Base-by-base conservation (phyloP, 2,888 invertebrate genomes). In the Ophion ellenae region DNA sequence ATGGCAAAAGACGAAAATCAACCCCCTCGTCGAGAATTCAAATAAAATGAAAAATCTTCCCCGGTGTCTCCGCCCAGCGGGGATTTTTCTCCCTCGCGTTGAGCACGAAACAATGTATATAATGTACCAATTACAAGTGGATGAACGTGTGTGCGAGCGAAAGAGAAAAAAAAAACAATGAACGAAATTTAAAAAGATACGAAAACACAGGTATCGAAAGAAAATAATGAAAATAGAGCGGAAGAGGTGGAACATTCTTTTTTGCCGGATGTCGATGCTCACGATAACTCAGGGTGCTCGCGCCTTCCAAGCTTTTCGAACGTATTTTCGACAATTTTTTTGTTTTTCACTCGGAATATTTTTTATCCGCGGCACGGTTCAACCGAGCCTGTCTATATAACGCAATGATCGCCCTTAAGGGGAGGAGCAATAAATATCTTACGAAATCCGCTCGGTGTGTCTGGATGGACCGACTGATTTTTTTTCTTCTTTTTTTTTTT, bases 31-130 rank as follows among this genome's bases (percentile, higher is more conserved):
- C 17, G 17, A 53, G 59, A 47, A 59, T 36, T 40, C 20, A 32
- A 57, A 53, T 40, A 47, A 53, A 66, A 47, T 63, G 3, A 61
- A 66, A 61, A 66, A 79, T 64, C 57, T 85, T 57, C 24, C 84
- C 70, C 63, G 45, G 57, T 73, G 24, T 59, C 74, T 53, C 59
- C 61, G 67, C 47, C 32, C 71, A 70, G 32, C 70, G 70, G 45
- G 59, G 20, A 70, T 69, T 69, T 70, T 70, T 76, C 66, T 76
- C 66, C 70, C 80, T 74, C 59, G 53, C 75, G 66, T 81, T 17
- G 81, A 73, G 81, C 84, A 86, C 87, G 79, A 85, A 80, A 86
- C 83, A 85, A 87, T 87, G 85, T 87, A 87, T 83, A 83, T 87
- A 87, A 85, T 86, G 85, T 87, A 86, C 64, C 86, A 86, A 86